Conservation (phyloP, 2,888 invertebrate species). For the Pilophorus perplexus region DNA sequence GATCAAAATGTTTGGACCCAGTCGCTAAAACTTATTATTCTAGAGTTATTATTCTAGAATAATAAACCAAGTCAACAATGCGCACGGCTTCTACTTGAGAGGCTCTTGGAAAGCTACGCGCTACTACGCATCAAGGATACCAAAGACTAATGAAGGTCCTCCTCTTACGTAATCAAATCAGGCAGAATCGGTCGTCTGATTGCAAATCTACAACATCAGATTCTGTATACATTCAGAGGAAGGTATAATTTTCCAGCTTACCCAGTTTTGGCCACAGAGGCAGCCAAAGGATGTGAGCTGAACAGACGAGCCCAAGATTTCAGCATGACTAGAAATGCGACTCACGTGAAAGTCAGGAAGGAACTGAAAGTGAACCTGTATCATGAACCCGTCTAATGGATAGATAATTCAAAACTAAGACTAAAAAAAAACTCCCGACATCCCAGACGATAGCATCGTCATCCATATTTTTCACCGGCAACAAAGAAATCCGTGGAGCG, state of each 20-base stretch:
- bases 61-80: no score
- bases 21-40: no score
- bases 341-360: background rate
- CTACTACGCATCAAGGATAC: no score
- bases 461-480: background rate
- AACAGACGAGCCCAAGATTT: conserved; percentile 6
- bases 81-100: no score
- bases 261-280: conserved; percentile 4
- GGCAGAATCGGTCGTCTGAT: background rate
- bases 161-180: background rate
- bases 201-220: background rate
- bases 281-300: background rate
- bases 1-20: no score
- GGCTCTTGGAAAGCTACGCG: no score
- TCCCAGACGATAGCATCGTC: background rate
- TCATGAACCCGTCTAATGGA: no score
- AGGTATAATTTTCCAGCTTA: background rate
- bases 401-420: background rate
- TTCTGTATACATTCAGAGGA: background rate
- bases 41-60: no score
- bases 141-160: no score
- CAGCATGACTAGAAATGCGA: background rate
- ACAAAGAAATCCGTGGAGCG: background rate
- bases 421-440: background rate
- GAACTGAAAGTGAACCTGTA: no score